Evolutionary conservation across 2,113 vertebrate species (phyloP), one percentile per base, ranked within the genome.

Genomic region (Prunella fulvescens): DNA sequence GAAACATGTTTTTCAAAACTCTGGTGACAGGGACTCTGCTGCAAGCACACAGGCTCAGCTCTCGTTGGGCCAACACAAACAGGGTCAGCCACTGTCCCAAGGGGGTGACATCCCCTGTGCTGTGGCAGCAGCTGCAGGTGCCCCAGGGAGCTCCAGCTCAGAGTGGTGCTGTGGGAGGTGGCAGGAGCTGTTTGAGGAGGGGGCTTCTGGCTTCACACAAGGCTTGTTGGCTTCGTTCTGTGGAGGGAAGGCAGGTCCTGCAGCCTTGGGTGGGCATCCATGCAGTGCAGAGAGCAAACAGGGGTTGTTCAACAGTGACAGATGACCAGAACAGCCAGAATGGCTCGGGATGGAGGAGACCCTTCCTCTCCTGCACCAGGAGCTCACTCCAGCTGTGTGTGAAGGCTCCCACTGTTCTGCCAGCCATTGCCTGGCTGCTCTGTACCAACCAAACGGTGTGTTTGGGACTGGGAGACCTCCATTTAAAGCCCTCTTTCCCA

Each of bases 1-100:
- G 77, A 60, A 90, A 73, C 73, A 51, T 84, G 61, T 90, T 95
- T 92, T 44, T 79, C 62, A 85, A 57, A 96, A 61, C 60, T 62
- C 78, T 2, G 31, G 74, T 53, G 86, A 18, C 82, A 64, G 11
- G 7, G 45, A 40, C 12, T 11, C 10, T 23, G 48, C n/a, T 86
- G 58, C 62, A 78, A 57, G 64, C 45, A 44, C 45, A 29, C 6
- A 6, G 74, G 45, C 53, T 45, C 37, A 16, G 24, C 54, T 74
- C 70, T 56, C 8, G 3, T 53, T 0, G 0, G 48, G 72, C 70
- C 62, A 33, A 37, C 39, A 37, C 61, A 42, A 47, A 39, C 60
- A 50, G 72, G 48, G 58, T n/a, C 76, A 91, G 39, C 17, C 53
- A 25, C 44, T 22, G 39, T 58, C 70, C 25, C 0, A 47, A 57